Conservation (phyloP, 2,888 invertebrate species). For the Lottia gigantea region DNA sequence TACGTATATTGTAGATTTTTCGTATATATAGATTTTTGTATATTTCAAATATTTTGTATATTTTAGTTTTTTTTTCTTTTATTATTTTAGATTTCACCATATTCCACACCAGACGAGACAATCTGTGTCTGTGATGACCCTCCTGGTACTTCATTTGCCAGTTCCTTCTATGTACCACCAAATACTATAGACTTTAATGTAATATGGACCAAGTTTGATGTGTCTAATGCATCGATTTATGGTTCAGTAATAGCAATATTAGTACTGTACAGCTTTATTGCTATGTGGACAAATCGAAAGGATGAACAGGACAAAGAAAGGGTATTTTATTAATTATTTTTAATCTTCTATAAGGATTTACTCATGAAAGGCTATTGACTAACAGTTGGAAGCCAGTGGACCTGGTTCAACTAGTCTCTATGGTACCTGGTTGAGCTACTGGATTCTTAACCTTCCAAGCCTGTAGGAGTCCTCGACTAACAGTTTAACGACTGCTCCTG, state of each 20-base stretch:
- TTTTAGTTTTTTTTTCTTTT: not conserved
- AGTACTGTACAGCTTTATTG: constrained; percentile 47
- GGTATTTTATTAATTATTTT: constrained; percentile 27
- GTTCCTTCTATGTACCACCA: constrained; percentile 53
- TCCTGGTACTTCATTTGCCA: constrained; percentile 53
- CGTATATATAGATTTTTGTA: not conserved
- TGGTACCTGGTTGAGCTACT: no score
- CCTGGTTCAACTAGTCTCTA: no score
- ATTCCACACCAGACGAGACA: constrained; percentile 33
- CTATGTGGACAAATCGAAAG: constrained; percentile 61
- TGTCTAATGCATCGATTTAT: constrained; percentile 63
- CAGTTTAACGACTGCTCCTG: no score
- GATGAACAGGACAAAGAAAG: constrained; percentile 58
- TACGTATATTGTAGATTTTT: no score
- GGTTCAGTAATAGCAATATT: constrained; percentile 59
- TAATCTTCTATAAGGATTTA: no score
- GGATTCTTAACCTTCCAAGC: no score
- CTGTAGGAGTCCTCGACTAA: no score
- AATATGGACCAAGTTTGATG: constrained; percentile 51
- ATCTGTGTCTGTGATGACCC: constrained; percentile 51
- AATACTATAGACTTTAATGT: constrained; percentile 59
- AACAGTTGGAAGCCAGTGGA: no score
- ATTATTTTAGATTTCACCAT: constrained; percentile 15
- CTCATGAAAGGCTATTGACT: no score
- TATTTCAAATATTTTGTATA: not conserved